Evolutionary conservation across 37 sponge, comb jelly and placozoan species (phyloP), one percentile per base, ranked within the genome.

Genomic region (Trichoplax adhaerens): DNA sequence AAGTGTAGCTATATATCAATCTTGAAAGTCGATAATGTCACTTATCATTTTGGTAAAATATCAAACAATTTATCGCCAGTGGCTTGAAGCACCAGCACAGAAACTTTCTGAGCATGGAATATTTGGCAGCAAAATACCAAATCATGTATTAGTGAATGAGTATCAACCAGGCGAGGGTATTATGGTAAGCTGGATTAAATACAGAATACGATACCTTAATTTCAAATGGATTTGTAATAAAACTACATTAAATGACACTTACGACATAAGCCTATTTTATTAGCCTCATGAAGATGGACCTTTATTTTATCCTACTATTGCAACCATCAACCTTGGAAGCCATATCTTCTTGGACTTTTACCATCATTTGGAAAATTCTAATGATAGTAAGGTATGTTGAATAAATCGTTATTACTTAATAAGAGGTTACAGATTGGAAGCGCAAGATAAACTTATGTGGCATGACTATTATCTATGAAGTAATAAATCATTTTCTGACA

Each of bases 211-310:
- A 29, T 29, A 10, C 55, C 58, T 70, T 8, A 57, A 46, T 5
- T 10, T 70, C 58, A 57, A 5, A n/a, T 10, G 54, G 58, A n/a
- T 4, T 70, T 49, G 3, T 51, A 73, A 64, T 8, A 1, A 3
- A 68, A 54, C 54, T 3, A 50, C 69, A n/a, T 2, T 1, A 2
- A 3, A 4, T 4, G 12, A 2, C 3, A 63, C 50, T 10, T 58
- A 5, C 49, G 53, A 63, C 29, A 7, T 54, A 73, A n/a, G 3
- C 58, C 51, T 48, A 51, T 1, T 65, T n/a, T 61, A 48, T 48
- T 66, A 91, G 92, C 84, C 99, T 8, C 99, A 98, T 70, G 72
- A 77, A 64, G 99, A 98, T 80, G 99, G 99, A 49, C 99, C 99
- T 5, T 82, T 98, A 5, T 98, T 88, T 71, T 65, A 56, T 49